These are phyloP conservation scores for Himalopsyche japonica DNA, from an alignment of 2,888 invertebrate species.

Conservation along the genomic window DNA sequence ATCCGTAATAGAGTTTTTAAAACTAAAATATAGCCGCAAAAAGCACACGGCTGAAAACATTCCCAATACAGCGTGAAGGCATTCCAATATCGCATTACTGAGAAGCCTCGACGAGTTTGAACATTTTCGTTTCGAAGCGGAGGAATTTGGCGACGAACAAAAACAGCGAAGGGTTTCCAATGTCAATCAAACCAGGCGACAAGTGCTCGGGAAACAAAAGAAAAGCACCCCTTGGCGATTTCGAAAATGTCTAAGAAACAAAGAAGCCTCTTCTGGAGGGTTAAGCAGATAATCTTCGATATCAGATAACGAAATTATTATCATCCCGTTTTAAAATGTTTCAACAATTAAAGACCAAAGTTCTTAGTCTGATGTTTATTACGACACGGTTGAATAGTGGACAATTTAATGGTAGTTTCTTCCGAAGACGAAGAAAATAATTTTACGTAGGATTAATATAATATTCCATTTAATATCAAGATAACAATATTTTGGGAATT, in stretches of 20 bases:
- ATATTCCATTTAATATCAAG: no score
- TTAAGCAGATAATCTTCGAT: not conserved
- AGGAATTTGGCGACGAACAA: slow-evolving; percentile 12
- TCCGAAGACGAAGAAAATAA: not conserved
- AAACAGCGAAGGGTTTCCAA: slow-evolving; percentile 26
- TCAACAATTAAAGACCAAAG: not conserved
- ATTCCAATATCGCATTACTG: slow-evolving; percentile 22
- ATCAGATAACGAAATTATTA: not conserved
- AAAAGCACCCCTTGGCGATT: not conserved
- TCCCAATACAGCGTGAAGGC: not conserved
- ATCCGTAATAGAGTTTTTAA: not conserved
- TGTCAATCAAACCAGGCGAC: slow-evolving; percentile 28
- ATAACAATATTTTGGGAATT: no score
- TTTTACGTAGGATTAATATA: no score
- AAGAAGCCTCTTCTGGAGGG: not conserved
- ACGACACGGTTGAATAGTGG: not conserved
- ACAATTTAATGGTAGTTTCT: not conserved
- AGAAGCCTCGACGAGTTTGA: not conserved
- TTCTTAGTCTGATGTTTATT: not conserved
- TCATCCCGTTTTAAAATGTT: not conserved
- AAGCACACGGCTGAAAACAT: not conserved
- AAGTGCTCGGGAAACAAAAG: slow-evolving; percentile 31
- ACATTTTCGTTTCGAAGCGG: not conserved
- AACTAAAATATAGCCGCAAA: not conserved
- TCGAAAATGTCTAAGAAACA: not conserved